Evolutionary conservation across 1,140 invertebrate genomes (phyloP).

Genomic region (Eubasilissa regina): DNA sequence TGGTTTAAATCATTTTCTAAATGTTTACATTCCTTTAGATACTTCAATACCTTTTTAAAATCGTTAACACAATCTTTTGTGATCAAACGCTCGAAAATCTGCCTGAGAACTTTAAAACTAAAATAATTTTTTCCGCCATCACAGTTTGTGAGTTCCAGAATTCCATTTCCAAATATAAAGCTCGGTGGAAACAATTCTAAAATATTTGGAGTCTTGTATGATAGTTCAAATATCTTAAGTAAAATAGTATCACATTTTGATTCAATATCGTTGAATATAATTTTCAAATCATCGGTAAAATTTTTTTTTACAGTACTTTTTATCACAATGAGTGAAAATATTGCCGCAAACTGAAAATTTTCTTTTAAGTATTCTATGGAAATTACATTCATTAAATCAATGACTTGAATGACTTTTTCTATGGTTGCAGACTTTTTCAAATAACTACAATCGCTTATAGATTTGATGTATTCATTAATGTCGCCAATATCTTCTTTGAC

Average conservation of each 20-base stretch:
- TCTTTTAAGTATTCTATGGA: constrained; percentile 53
- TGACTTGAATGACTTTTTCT: constrained; percentile 32
- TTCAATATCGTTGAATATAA: constrained; percentile 41
- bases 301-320: constrained; percentile 32
- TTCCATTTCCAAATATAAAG: constrained; percentile 41
- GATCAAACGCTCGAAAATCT: constrained; percentile 45
- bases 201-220: constrained; percentile 49
- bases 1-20: constrained; percentile 8
- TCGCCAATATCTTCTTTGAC: constrained; percentile 29
- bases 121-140: constrained; percentile 25
- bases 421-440: constrained; percentile 35
- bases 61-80: constrained; percentile 43
- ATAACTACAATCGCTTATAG: constrained; percentile 40
- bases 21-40: constrained; percentile 32
- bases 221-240: constrained; percentile 53
- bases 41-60: constrained; percentile 28
- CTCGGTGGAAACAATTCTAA: constrained; percentile 43
- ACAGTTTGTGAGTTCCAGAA: constrained; percentile 43
- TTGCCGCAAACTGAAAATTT: constrained; percentile 39
- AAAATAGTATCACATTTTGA: constrained; percentile 41
- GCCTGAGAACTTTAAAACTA: constrained; percentile 42
- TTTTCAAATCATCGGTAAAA: constrained; percentile 16
- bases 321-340: constrained; percentile 43
- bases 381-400: constrained; percentile 45
- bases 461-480: constrained; percentile 12